Evolutionary conservation across 1,140 invertebrate species (phyloP).

Genomic region (Nymphalis io): DNA sequence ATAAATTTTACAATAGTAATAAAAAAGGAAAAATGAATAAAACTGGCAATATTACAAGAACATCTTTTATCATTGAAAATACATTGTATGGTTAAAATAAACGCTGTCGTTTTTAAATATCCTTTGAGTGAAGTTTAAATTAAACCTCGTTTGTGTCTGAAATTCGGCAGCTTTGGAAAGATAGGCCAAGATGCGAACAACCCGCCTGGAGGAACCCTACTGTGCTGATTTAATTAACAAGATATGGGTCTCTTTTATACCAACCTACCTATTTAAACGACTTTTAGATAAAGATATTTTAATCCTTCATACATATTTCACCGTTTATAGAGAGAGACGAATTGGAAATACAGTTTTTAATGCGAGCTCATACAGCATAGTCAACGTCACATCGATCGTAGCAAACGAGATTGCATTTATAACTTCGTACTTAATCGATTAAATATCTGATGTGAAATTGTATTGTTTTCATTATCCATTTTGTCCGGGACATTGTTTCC

Average conservation of each 20-base stretch:
- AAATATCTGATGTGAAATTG: constrained; percentile 74
- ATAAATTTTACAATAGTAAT: neutral
- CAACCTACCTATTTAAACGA: constrained; percentile 47
- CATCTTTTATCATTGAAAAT: constrained; percentile 40
- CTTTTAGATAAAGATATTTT: constrained; percentile 60
- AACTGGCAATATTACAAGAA: constrained; percentile 13
- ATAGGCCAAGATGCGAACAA: constrained; percentile 54
- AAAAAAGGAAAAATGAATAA: neutral
- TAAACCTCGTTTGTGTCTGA: constrained; percentile 67
- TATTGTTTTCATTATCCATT: constrained; percentile 77
- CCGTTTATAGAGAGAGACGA: constrained; percentile 4
- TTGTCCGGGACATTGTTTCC: constrained; percentile 75
- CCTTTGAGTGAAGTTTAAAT: constrained; percentile 71
- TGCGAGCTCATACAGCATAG: constrained; percentile 26
- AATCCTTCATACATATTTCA: constrained; percentile 19
- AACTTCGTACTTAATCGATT: constrained; percentile 67
- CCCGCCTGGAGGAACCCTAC: constrained; percentile 64
- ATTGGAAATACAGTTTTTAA: constrained; percentile 26
- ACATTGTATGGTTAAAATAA: constrained; percentile 52
- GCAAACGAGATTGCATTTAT: constrained; percentile 53
- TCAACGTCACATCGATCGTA: constrained; percentile 40
- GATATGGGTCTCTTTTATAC: constrained; percentile 77
- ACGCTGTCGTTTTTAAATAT: constrained; percentile 53
- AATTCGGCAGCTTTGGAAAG: constrained; percentile 70
- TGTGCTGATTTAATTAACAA: constrained; percentile 79